phyloP scores from a whole-genome alignment of 2,888 invertebrate genomes.

The Spilosoma lubricipeda region DNA sequence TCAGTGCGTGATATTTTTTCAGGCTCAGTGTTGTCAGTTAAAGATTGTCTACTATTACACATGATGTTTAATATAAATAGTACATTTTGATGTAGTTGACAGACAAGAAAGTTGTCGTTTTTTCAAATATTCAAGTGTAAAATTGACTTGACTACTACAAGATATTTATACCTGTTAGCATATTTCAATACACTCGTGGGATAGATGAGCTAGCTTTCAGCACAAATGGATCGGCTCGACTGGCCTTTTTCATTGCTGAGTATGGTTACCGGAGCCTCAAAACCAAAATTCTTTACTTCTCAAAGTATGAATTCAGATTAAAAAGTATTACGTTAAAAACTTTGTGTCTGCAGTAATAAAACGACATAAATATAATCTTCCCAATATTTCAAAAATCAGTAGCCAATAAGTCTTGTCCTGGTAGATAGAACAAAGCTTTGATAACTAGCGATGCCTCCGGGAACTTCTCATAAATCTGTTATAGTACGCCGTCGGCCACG shows the following conservation, averaged over 20 bases:
- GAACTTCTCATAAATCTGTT: conserved; percentile 50
- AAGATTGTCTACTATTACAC: conserved; percentile 33
- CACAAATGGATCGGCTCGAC: too few relatives aligned
- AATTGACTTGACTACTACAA: neutral
- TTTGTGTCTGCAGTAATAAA: conserved; percentile 3
- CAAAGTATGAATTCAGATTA: too few relatives aligned
- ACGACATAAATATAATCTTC: neutral
- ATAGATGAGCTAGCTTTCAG: too few relatives aligned
- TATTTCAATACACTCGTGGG: too few relatives aligned
- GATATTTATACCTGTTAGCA: too few relatives aligned
- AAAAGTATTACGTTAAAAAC: neutral
- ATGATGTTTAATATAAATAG: conserved; percentile 33
- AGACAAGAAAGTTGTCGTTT: neutral
- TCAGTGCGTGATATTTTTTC: conserved; percentile 37
- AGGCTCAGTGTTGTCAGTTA: conserved; percentile 22
- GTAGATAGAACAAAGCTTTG: conserved; percentile 50
- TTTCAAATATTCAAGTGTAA: neutral
- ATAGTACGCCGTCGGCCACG: conserved; percentile 41
- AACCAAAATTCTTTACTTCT: too few relatives aligned
- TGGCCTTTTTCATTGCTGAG: too few relatives aligned
- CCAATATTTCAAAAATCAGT: conserved; percentile 49
- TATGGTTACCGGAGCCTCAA: too few relatives aligned
- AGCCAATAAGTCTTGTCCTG: conserved; percentile 45
- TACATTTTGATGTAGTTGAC: neutral
- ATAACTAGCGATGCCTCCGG: conserved; percentile 48